phyloP scores from a whole-genome alignment of 1,140 invertebrate species.

The Argopecten irradians region DNA sequence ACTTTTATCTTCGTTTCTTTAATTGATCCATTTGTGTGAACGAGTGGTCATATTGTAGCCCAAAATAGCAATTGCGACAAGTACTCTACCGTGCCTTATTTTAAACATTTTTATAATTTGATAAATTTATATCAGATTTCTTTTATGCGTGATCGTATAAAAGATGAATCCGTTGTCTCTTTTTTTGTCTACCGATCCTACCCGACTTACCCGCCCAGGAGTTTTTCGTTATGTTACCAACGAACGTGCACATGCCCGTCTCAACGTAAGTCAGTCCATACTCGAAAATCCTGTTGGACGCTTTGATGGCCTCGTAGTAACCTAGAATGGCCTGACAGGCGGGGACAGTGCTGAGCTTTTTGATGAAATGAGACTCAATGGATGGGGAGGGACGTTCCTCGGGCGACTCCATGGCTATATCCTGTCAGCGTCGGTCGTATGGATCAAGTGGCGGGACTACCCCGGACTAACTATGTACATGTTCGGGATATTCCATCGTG shows the following conservation, averaged over 20 bases:
- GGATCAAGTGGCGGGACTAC: neutral
- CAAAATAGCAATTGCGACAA: no score
- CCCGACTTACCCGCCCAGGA: neutral
- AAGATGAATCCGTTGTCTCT: no score
- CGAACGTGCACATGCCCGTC: neutral
- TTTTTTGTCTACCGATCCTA: neutral
- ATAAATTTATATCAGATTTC: no score
- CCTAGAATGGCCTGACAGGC: neutral
- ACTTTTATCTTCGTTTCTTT: no score
- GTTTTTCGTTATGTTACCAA: neutral
- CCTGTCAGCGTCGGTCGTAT: neutral
- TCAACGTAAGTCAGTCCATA: neutral
- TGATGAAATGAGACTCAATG: neutral
- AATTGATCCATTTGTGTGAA: no score
- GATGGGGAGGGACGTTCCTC: neutral
- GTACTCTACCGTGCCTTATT: no score
- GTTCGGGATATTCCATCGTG: neutral
- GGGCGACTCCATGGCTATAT: neutral
- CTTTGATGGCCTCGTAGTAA: neutral
- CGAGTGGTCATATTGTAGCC: no score
- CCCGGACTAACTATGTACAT: neutral
- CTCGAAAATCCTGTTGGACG: neutral
- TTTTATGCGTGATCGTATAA: no score
- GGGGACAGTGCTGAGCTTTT: neutral
- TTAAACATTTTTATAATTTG: no score